Conservation (phyloP, 1,140 invertebrate genomes). For the Drosophila varians region DNA sequence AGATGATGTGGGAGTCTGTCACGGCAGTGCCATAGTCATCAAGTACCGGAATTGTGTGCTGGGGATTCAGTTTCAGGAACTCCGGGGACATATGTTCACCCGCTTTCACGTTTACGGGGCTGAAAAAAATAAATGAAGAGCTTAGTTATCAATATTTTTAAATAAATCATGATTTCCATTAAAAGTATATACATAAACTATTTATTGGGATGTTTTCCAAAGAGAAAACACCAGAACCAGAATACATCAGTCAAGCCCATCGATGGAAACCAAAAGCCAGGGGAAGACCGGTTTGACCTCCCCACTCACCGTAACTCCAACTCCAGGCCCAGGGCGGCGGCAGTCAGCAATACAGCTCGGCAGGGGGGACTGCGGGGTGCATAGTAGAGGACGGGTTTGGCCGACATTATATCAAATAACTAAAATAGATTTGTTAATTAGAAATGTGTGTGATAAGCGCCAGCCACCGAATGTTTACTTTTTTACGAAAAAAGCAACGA, state of each 20-base stretch:
- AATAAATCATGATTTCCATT: too few relatives aligned
- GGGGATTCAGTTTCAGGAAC: conserved; percentile 90
- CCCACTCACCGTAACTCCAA: conserved; percentile 86
- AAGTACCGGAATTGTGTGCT: conserved; percentile 88
- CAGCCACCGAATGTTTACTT: conserved; percentile 5
- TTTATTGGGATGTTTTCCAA: too few relatives aligned
- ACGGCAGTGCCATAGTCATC: conserved; percentile 87
- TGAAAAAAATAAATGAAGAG: conserved; percentile 37
- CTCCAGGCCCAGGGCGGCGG: conserved; percentile 88
- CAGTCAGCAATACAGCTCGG: conserved; percentile 87
- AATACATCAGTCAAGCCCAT: background rate
- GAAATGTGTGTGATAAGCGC: conserved; percentile 19
- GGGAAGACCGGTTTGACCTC: conserved; percentile 43
- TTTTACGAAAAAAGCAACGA: conserved; percentile 17
- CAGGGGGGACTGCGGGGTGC: conserved; percentile 85
- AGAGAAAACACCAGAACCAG: background rate
- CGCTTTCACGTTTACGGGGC: conserved; percentile 78
- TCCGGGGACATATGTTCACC: conserved; percentile 88
- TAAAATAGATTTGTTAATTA: conserved; percentile 37
- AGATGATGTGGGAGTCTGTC: conserved; percentile 87
- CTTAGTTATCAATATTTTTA: background rate
- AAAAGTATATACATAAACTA: background rate
- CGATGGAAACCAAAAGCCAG: background rate
- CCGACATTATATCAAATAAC: conserved; percentile 44
- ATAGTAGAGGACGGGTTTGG: conserved; percentile 83